phyloP scores from a whole-genome alignment of 2,888 invertebrate species.

The Scaeva pyrastri region DNA sequence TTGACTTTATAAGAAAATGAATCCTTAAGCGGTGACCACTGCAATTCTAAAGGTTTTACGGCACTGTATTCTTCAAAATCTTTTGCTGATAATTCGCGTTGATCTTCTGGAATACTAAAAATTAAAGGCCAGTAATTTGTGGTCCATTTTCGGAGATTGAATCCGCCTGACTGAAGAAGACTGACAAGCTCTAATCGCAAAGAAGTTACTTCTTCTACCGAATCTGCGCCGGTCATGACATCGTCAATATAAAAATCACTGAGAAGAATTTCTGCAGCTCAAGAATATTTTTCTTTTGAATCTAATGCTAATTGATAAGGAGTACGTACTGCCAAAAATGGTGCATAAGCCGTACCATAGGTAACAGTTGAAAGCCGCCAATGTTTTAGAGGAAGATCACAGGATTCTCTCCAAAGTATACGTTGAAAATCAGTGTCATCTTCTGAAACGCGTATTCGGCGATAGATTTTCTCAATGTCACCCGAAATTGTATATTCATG shows the following conservation, averaged over 20 bases:
- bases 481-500: conserved; percentile 52
- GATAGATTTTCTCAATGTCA: conserved; percentile 65
- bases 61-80: conserved; percentile 32
- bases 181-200: conserved; percentile 1
- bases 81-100: conserved; percentile 29
- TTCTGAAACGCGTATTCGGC: conserved; percentile 41
- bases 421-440: conserved; percentile 58
- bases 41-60: conserved; percentile 26
- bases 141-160: conserved; percentile 35
- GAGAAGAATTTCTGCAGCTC: conserved; percentile 55
- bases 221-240: conserved; percentile 61
- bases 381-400: conserved; percentile 34
- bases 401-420: conserved; percentile 57
- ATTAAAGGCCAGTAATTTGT: conserved; percentile 39
- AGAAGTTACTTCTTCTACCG: conserved; percentile 16
- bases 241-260: conserved; percentile 77
- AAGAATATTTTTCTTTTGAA: conserved; percentile 54
- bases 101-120: conserved; percentile 40
- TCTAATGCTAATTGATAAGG: conserved; percentile 69
- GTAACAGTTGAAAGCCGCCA: conserved; percentile 61
- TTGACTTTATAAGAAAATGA: conserved; percentile 9
- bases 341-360: conserved; percentile 65
- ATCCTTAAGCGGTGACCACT: conserved; percentile 28
- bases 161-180: conserved; percentile 16
- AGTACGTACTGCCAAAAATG: conserved; percentile 61